Percentiles rank a stretch among this genome's conserved stretches.
phyloP scores from a whole-genome alignment of 1,140 invertebrate genomes.

The Drosophila nigrodunni region DNA sequence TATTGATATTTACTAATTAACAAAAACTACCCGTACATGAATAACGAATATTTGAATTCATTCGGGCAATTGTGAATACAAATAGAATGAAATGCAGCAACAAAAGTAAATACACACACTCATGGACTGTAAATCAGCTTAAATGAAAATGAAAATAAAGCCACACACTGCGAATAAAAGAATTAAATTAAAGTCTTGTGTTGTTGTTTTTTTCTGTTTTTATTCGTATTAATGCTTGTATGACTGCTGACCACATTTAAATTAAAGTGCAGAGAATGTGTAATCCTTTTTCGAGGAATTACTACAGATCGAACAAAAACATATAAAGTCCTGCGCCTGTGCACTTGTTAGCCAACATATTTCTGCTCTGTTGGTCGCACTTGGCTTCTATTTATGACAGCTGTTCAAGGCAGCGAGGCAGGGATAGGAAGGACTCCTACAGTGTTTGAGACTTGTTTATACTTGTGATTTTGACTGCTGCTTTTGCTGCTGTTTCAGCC shows the following conservation, averaged over 20 bases:
- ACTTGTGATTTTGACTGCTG: slow-evolving; percentile 42
- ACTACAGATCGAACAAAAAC: background rate
- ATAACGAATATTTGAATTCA: slow-evolving; percentile 13
- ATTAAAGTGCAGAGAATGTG: slow-evolving; percentile 34
- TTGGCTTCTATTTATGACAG: slow-evolving; percentile 41
- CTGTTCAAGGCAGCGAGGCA: background rate
- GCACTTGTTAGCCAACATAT: slow-evolving; percentile 48
- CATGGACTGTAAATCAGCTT: slow-evolving; percentile 44
- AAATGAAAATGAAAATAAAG: slow-evolving; percentile 41
- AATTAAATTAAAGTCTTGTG: background rate
- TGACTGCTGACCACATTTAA: slow-evolving; percentile 25
- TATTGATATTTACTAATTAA: slow-evolving; percentile 16
- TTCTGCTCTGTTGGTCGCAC: slow-evolving; percentile 24
- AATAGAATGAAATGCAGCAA: background rate
- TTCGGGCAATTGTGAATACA: background rate
- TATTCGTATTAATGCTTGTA: background rate
- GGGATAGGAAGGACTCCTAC: background rate
- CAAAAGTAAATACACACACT: slow-evolving; percentile 19
- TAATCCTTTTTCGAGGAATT: slow-evolving; percentile 22
- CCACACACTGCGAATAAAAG: slow-evolving; percentile 7
- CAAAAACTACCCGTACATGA: slow-evolving; percentile 20
- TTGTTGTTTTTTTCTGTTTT: slow-evolving; percentile 15
- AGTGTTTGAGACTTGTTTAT: slow-evolving; percentile 50
- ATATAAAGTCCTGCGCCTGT: slow-evolving; percentile 9
- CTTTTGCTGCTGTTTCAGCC: slow-evolving; percentile 43